These are phyloP conservation scores for Drosophila quadrilineata DNA, from an alignment of 1,140 invertebrate genomes.

Conservation along the genomic window DNA sequence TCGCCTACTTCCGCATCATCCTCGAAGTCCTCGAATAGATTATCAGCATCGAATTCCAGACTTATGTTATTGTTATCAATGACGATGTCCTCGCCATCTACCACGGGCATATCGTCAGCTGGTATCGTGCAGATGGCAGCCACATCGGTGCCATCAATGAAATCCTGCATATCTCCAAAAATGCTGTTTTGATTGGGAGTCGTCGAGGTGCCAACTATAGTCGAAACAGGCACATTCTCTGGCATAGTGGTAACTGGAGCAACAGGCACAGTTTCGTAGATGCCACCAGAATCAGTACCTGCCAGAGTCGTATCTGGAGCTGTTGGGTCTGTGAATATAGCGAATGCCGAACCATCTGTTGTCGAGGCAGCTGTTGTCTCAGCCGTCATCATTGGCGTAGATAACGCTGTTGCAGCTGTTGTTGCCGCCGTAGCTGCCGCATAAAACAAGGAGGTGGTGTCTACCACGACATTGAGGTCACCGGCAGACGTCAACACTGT, in stretches of 20 bases:
- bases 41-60: slow-evolving; percentile 71
- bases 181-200: slow-evolving; percentile 29
- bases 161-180: slow-evolving; percentile 68
- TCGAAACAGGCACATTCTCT: neutral
- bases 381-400: too few relatives aligned
- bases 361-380: neutral
- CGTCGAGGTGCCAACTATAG: neutral
- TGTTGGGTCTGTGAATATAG: slow-evolving; percentile 41
- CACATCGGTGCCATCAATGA: slow-evolving; percentile 65
- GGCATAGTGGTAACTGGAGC: neutral
- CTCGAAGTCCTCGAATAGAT: slow-evolving; percentile 72
- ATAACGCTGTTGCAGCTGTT: neutral
- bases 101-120: slow-evolving; percentile 64
- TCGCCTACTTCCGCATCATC: slow-evolving; percentile 57
- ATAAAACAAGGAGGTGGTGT: slow-evolving; percentile 59
- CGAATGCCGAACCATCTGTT: slow-evolving; percentile 21
- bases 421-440: slow-evolving; percentile 3
- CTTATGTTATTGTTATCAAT: slow-evolving; percentile 74
- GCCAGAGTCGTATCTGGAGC: neutral
- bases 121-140: slow-evolving; percentile 68
- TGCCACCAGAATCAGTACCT: neutral
- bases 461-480: slow-evolving; percentile 49
- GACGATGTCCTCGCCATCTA: slow-evolving; percentile 67
- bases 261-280: too few relatives aligned
- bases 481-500: slow-evolving; percentile 31